Evolutionary conservation across 2,797 vertebrate species (phyloP).

Genomic region (Pangasius macronema): DNA sequence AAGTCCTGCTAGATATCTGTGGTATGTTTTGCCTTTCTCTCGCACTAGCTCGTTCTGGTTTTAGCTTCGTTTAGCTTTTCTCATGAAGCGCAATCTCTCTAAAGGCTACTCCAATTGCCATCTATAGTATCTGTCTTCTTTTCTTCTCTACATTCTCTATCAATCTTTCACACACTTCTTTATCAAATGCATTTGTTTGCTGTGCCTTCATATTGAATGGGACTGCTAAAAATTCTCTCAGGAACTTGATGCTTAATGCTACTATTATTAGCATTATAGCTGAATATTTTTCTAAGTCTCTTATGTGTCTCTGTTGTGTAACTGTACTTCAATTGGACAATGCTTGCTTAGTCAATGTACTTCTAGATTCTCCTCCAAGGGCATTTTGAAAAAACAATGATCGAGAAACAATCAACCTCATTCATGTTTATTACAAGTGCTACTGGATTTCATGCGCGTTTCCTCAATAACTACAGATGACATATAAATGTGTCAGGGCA

Average conservation of each 20-base stretch:
- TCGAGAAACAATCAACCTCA: background rate
- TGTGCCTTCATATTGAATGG: background rate
- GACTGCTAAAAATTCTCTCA: background rate
- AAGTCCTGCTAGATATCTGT: slow-evolving; percentile 57
- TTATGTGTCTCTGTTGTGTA: background rate
- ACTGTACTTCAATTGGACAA: background rate
- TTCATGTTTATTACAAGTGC: background rate
- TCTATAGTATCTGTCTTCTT: background rate
- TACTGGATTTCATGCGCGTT: background rate
- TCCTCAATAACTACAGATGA: background rate
- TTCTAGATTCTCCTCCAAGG: background rate
- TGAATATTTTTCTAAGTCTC: background rate
- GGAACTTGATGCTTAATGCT: too few species aligned
- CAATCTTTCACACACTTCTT: background rate
- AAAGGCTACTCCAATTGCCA: background rate
- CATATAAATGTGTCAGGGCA: background rate
- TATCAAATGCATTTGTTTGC: background rate
- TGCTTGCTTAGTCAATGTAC: background rate
- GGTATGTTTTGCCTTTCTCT: slow-evolving; percentile 31
- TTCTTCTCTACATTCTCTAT: background rate
- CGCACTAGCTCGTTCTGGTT: background rate
- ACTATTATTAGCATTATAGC: background rate
- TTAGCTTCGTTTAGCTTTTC: background rate
- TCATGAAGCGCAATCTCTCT: background rate
- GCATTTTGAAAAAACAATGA: background rate